These are phyloP conservation scores for Prionailurus bengalensis DNA, from an alignment of 2,113 vertebrate genomes.

Conservation along the genomic window DNA sequence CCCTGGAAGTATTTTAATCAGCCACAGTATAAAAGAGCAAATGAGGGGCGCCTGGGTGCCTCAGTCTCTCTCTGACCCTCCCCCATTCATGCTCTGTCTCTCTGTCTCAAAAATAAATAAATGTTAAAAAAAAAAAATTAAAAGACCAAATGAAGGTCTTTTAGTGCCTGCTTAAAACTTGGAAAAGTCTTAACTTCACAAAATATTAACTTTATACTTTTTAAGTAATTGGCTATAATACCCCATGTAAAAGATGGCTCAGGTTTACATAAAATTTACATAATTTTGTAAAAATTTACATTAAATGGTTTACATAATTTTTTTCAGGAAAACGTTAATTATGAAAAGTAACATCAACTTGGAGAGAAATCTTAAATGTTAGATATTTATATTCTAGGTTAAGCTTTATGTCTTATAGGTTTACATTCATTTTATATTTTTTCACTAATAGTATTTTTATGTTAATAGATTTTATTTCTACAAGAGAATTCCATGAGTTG, in stretches of 20 bases:
- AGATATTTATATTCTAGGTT: background rate
- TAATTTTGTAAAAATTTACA: background rate
- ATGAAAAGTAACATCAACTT: background rate
- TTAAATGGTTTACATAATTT: background rate
- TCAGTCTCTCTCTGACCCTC: too few species aligned
- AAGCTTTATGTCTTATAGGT: background rate
- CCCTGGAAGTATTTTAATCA: background rate
- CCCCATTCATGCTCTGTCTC: too few species aligned
- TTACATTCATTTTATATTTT: background rate
- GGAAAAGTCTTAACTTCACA: background rate
- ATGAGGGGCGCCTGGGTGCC: background rate
- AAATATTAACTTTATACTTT: background rate
- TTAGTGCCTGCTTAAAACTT: background rate
- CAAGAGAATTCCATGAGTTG: background rate
- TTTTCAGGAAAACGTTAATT: background rate
- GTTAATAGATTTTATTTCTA: background rate
- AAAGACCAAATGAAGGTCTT: background rate
- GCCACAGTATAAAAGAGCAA: background rate
- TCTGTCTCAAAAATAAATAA: too few species aligned
- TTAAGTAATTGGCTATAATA: slow-evolving; percentile 7
- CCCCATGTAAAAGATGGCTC: background rate
- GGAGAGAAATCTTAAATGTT: background rate
- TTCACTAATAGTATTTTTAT: background rate
- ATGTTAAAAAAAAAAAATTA: too few species aligned
- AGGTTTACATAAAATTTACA: background rate